phyloP scores from a whole-genome alignment of 1,140 invertebrate species.

The Leptonema lineaticorne region DNA sequence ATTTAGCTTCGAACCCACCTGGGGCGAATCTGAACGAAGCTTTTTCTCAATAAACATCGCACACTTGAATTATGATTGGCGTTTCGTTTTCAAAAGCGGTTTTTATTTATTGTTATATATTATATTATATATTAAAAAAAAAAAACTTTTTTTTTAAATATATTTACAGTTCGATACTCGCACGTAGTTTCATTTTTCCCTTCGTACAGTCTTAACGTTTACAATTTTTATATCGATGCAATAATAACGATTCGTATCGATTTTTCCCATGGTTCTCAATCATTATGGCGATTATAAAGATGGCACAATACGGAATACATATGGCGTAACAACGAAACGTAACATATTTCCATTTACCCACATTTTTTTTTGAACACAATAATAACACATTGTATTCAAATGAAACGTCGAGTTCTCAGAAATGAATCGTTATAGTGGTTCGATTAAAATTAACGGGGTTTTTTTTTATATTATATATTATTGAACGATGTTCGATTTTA shows the following conservation, averaged over 20 bases:
- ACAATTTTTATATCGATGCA: not conserved
- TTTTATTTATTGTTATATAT: no score
- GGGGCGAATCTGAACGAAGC: not conserved
- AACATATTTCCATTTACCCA: constrained; percentile 24
- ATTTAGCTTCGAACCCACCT: not conserved
- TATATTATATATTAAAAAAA: no score
- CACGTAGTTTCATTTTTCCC: no score
- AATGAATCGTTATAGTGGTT: no score
- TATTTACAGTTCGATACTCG: not conserved
- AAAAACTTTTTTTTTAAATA: not conserved
- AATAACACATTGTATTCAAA: constrained; percentile 23
- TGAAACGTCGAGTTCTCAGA: not conserved
- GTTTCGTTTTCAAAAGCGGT: constrained; percentile 1
- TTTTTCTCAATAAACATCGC: not conserved
- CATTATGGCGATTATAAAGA: not conserved
- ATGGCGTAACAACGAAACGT: constrained; percentile 17
- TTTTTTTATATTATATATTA: no score
- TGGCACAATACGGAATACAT: not conserved
- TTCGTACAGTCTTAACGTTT: not conserved
- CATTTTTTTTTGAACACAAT: no score
- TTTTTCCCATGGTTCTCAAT: not conserved
- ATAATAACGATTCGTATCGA: not conserved
- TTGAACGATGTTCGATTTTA: no score
- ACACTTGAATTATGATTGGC: constrained; percentile 9
- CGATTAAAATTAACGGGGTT: no score